Conservation (phyloP, 53 echinoderm and acorn worm species). For the Glandiceps talaboti region DNA sequence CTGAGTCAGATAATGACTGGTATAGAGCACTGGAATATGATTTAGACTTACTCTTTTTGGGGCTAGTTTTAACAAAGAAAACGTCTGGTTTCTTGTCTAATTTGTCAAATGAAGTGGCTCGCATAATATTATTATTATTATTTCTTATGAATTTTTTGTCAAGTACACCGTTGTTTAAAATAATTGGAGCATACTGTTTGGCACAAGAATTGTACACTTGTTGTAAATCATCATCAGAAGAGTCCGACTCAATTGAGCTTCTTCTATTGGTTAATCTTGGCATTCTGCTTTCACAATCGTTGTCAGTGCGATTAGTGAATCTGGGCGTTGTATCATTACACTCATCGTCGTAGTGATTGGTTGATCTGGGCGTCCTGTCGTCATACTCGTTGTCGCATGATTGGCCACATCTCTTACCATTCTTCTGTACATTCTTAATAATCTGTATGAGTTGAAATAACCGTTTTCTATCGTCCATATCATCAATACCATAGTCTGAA, state of each 20-base stretch:
- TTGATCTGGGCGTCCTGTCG: neutral
- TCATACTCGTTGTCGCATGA: neutral
- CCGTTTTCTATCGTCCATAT: constrained; percentile 49
- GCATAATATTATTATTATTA: neutral
- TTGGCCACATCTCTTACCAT: constrained; percentile 4
- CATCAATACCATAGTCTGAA: constrained; percentile 38
- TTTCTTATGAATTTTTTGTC: neutral
- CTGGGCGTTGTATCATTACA: neutral
- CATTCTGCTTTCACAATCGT: neutral
- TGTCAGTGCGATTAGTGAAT: neutral
- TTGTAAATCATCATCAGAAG: neutral
- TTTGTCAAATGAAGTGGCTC: constrained; percentile 13
- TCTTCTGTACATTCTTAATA: constrained; percentile 25
- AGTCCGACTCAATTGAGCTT: neutral
- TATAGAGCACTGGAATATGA: neutral
- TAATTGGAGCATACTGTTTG: neutral
- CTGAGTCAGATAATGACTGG: constrained; percentile 37
- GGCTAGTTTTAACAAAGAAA: constrained; percentile 22
- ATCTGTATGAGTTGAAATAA: constrained; percentile 48
- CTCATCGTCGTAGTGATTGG: neutral
- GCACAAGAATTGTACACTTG: neutral
- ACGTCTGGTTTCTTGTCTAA: constrained; percentile 30
- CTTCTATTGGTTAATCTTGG: neutral
- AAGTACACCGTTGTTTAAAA: neutral
- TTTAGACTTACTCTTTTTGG: constrained; percentile 11